Base-by-base conservation (phyloP, 2,797 vertebrate genomes). In the Phylloscopus collybita region DNA sequence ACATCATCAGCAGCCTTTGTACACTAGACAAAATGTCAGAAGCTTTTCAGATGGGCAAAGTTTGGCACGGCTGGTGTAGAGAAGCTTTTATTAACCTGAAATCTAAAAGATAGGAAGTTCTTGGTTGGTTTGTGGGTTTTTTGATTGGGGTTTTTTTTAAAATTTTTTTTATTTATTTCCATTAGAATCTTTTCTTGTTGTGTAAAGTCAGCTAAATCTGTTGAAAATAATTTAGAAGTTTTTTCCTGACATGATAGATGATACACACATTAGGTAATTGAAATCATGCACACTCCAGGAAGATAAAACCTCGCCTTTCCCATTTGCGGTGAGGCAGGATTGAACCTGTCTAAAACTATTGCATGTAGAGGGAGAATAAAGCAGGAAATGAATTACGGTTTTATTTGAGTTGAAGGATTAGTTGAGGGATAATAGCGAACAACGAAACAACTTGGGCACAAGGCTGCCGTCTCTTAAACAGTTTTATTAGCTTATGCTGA, bases 331-430 rank as follows among this genome's bases (percentile, higher is more conserved):
- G 36, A 83, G 90, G 92, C 97, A 89, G 92, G 96, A 97, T 81
- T 81, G 92, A 97, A 92, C 96, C 88, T 97, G 95, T 93, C 95
- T 75, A n/a, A 73, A 92, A 76, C 73, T 72, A 22, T 81, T 95
- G 76, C 60, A 38, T 56, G 76, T 61, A 44, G 70, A 79, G 78
- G 80, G 54, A 81, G 76, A 81, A 67, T 91, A 88, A 92, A 93
- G 83, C 80, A 91, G 82, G 91, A 95, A 96, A 92, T 94, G 84
- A 95, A 91, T 92, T 81, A 92, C 0, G 25, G 76, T 90, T 95
- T 96, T 96, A 91, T 90, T 86, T 92, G 85, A 88, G 84, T 90
- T 87, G 88, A 84, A 97, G 94, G 89, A 94, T 97, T 96, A 95
- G 90, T 57, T 96, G 71, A 70, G 80, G 72, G 73, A 88, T 90